A percentile compares a stretch with the other conserved stretches of the same genome.
phyloP scores from a whole-genome alignment of 2,888 invertebrate species.

The Pteria penguin region DNA sequence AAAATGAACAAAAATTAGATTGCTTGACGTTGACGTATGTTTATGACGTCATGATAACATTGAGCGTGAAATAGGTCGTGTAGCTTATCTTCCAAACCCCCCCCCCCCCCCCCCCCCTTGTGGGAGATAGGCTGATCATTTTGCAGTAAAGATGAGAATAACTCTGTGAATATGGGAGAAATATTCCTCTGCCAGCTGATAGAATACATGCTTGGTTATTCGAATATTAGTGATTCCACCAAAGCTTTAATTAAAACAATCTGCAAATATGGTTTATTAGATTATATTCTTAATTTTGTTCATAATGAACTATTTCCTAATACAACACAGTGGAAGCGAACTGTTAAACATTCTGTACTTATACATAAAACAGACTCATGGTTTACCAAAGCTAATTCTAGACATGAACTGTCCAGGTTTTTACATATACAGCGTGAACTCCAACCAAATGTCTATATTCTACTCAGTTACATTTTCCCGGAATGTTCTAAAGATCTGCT shows the following conservation, averaged over 20 bases:
- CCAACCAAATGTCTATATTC: neutral
- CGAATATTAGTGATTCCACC: neutral
- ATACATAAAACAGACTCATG: neutral
- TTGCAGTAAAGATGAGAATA: no score
- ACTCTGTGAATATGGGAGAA: no score
- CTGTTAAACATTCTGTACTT: neutral
- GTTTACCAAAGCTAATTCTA: neutral
- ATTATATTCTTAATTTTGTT: neutral
- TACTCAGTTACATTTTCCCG: neutral
- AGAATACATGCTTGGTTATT: neutral
- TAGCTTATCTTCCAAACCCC: no score
- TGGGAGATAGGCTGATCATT: no score
- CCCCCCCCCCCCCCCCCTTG: no score
- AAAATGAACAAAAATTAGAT: no score
- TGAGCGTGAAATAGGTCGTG: no score
- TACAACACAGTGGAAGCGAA: neutral
- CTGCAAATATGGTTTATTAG: neutral
- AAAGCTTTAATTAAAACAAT: neutral
- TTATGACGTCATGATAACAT: no score
- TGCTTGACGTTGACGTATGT: no score
- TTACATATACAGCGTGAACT: neutral
- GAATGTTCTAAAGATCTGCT: neutral
- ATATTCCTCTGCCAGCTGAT: neutral
- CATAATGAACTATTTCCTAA: neutral
- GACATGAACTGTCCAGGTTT: neutral